A percentile compares a stretch with the other conserved stretches of the same genome.
Conservation (phyloP, 2,113 vertebrate species). For the Hippocampus zosterae region DNA sequence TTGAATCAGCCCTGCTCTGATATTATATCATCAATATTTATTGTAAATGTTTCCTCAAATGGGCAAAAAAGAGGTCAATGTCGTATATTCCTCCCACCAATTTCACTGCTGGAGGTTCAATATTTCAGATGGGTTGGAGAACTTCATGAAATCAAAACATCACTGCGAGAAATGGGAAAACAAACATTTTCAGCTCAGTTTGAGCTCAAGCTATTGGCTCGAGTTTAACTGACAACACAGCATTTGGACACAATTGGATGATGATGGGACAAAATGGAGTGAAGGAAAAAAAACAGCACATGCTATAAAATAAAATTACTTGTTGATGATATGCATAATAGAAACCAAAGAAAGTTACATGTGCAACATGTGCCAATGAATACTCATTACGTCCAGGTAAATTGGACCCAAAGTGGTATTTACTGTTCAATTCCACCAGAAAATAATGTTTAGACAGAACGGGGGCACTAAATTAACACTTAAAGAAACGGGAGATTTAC, state of each 20-base stretch:
- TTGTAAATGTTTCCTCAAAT: conserved; percentile 42
- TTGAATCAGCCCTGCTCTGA: conserved; percentile 57
- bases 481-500: conserved; percentile 61
- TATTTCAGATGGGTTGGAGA: neutral
- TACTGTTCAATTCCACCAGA: conserved; percentile 60
- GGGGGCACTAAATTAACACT: conserved; percentile 63
- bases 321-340: neutral
- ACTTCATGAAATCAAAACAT: conserved; percentile 11
- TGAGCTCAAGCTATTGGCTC: conserved; percentile 29
- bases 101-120: neutral
- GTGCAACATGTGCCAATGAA: conserved; percentile 39
- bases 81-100: conserved; percentile 2
- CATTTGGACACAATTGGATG: conserved; percentile 33
- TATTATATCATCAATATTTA: conserved; percentile 61
- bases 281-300: conserved; percentile 3
- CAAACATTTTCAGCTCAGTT: conserved; percentile 20
- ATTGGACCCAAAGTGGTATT: conserved; percentile 45
- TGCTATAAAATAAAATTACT: neutral
- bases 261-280: conserved; percentile 5
- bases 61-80: conserved; percentile 14
- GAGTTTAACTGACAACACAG: conserved; percentile 30
- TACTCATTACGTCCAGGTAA: conserved; percentile 62
- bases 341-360: neutral
- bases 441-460: conserved; percentile 61
- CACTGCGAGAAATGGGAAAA: conserved; percentile 21